Evolutionary conservation across 2,113 vertebrate species (phyloP).

Genomic region (Ceyx melanurus): DNA sequence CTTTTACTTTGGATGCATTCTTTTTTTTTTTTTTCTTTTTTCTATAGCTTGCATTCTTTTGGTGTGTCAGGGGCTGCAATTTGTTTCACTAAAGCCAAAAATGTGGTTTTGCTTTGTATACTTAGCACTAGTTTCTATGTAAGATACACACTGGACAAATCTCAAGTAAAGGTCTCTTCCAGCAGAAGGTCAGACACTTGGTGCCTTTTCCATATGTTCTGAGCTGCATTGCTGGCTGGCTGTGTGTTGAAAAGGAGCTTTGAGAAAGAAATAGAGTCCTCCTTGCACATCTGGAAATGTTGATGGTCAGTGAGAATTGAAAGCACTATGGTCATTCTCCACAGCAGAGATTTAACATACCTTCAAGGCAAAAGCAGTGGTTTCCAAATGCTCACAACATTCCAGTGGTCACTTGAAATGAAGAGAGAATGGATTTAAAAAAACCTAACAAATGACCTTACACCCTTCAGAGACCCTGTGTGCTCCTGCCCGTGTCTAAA

Average conservation of each 20-base stretch:
- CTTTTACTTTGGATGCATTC: background rate
- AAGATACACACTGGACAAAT: constrained; percentile 41
- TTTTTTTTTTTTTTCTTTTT: background rate
- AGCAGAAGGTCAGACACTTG: constrained; percentile 28
- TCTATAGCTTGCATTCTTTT: constrained; percentile 39
- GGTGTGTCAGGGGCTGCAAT: constrained; percentile 5
- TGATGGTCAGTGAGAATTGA: constrained; percentile 62
- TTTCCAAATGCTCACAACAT: constrained; percentile 36
- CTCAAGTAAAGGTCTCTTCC: constrained; percentile 53
- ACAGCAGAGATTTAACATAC: constrained; percentile 46
- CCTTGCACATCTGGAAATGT: constrained; percentile 75
- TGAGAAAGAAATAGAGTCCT: constrained; percentile 38
- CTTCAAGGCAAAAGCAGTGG: constrained; percentile 50
- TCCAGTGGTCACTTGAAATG: constrained; percentile 37
- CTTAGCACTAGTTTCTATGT: constrained; percentile 53
- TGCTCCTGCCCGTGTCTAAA: background rate
- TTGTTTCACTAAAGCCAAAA: constrained; percentile 28
- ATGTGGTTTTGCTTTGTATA: constrained; percentile 48
- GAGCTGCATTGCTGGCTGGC: background rate
- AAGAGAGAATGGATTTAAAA: background rate
- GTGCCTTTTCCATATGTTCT: constrained; percentile 66
- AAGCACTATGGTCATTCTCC: constrained; percentile 52
- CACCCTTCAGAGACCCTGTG: background rate
- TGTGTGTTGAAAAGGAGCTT: constrained; percentile 36
- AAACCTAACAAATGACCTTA: constrained; percentile 9